Evolutionary conservation across 2,797 vertebrate species (phyloP).

Genomic region (Distichodus sexfasciatus): DNA sequence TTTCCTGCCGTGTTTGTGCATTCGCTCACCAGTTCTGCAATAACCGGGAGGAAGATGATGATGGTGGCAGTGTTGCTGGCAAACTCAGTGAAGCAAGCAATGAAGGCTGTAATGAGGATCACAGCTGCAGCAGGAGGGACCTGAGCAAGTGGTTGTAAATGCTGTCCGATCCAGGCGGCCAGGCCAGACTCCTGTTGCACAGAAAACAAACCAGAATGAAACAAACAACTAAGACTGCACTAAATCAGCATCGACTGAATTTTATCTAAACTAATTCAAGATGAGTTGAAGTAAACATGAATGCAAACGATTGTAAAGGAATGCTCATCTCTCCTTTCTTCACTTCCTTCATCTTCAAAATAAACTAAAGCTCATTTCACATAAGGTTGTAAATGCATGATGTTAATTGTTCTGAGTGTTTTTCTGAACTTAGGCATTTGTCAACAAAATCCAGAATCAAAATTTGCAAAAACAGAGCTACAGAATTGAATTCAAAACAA

Average conservation of each 20-base stretch:
- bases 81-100: slow-evolving; percentile 93
- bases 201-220: slow-evolving; percentile 30
- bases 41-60: slow-evolving; percentile 91
- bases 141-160: slow-evolving; percentile 83
- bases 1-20: no score
- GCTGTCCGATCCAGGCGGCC: slow-evolving; percentile 88
- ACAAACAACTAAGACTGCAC: background rate
- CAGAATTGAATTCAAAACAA: no score
- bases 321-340: no score
- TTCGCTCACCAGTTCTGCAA: slow-evolving; percentile 87
- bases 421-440: no score
- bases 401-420: no score
- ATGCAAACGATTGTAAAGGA: no score
- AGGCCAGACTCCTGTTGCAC: slow-evolving; percentile 86
- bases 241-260: background rate
- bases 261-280: background rate
- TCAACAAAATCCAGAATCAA: no score
- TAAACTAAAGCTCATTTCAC: no score
- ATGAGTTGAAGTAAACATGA: no score
- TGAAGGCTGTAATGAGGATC: slow-evolving; percentile 84
- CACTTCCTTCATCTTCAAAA: no score
- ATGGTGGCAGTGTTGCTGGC: slow-evolving; percentile 97
- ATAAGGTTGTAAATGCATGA: no score
- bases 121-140: slow-evolving; percentile 83
- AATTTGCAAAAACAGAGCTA: no score